Evolutionary conservation across 2,888 invertebrate species (phyloP).

Genomic region (Isoperla grammatica): DNA sequence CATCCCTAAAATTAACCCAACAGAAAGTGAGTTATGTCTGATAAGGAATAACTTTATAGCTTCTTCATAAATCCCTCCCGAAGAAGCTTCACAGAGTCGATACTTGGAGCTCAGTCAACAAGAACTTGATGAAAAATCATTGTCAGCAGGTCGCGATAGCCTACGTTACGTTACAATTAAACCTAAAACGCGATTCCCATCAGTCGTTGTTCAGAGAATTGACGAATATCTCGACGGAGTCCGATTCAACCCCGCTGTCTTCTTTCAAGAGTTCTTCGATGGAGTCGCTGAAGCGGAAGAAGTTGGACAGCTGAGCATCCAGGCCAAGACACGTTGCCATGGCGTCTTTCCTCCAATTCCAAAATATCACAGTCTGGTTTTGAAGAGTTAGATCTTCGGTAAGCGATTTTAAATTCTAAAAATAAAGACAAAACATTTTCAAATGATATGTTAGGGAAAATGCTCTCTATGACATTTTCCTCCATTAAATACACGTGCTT

Average conservation of each 20-base stretch:
- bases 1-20: too few species aligned
- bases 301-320: slow-evolving; percentile 17
- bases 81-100: too few species aligned
- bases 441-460: neutral
- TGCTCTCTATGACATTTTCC: neutral
- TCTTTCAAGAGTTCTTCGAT: slow-evolving; percentile 19
- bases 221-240: neutral
- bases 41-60: too few species aligned
- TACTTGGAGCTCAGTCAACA: too few species aligned
- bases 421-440: neutral
- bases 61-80: too few species aligned
- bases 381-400: slow-evolving; percentile 38
- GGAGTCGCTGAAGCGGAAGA: slow-evolving; percentile 19
- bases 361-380: slow-evolving; percentile 40
- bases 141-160: too few species aligned
- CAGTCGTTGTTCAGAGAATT: too few species aligned
- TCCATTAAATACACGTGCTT: too few species aligned
- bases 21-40: too few species aligned
- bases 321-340: slow-evolving; percentile 32
- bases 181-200: too few species aligned
- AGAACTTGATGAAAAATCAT: too few species aligned
- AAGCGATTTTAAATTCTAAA: slow-evolving; percentile 38
- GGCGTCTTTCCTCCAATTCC: slow-evolving; percentile 42
- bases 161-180: too few species aligned
- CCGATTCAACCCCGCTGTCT: neutral